Evolutionary conservation across 2,888 invertebrate species (phyloP).

Genomic region (Xiphydria camelus): DNA sequence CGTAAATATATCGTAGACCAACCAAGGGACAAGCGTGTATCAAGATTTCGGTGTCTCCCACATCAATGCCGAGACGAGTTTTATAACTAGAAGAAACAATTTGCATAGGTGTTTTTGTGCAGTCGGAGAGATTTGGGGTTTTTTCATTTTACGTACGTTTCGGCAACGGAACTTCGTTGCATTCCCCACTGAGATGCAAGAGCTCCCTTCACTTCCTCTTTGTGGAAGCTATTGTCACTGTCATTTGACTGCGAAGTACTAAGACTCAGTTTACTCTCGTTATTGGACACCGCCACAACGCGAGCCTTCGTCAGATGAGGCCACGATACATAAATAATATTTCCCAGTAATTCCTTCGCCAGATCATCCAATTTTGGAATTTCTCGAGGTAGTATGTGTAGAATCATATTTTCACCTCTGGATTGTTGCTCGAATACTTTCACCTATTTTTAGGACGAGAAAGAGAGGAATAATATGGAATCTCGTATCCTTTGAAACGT

Average conservation of each 20-base stretch:
- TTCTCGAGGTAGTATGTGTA: conserved; percentile 63
- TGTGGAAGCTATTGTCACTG: conserved; percentile 26
- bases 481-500: too few relatives aligned
- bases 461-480: too few relatives aligned
- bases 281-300: conserved; percentile 68
- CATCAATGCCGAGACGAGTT: conserved; percentile 76
- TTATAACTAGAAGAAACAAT: conserved; percentile 63
- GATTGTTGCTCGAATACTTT: conserved; percentile 88
- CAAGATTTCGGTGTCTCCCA: conserved; percentile 69
- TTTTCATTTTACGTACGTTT: conserved; percentile 67
- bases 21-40: conserved; percentile 74
- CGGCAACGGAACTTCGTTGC: conserved; percentile 61
- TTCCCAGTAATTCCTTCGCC: conserved; percentile 70
- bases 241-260: conserved; percentile 14
- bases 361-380: conserved; percentile 60
- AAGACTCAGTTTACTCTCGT: conserved; percentile 42
- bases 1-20: conserved; percentile 68
- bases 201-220: conserved; percentile 30
- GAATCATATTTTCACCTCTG: conserved; percentile 79
- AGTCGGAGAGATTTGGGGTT: too few relatives aligned
- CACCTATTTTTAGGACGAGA: too few relatives aligned
- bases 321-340: conserved; percentile 83
- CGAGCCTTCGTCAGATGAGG: conserved; percentile 88
- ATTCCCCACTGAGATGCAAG: conserved; percentile 31
- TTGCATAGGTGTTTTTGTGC: not conserved